These are phyloP conservation scores for Urosaurus nigricauda DNA, from an alignment of 2,797 vertebrate genomes.

Conservation along the genomic window DNA sequence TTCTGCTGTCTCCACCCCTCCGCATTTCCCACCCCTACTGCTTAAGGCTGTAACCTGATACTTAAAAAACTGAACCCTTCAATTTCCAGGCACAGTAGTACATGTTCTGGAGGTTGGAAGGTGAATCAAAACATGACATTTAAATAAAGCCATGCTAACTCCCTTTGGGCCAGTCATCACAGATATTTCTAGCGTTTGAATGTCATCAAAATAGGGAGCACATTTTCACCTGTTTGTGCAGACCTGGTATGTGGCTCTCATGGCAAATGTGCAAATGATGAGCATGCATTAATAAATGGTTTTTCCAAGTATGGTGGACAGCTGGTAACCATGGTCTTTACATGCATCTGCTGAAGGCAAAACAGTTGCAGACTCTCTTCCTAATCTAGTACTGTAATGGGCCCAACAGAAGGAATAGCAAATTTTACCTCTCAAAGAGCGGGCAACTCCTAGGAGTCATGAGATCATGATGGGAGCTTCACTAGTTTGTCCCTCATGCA, in stretches of 20 bases:
- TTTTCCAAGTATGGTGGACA: not conserved
- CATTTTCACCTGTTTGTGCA: not conserved
- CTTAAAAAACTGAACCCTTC: constrained; percentile 36
- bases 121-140: constrained; percentile 7
- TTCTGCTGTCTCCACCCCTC: not conserved
- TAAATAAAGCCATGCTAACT: not conserved
- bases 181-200: constrained; percentile 7
- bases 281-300: not conserved
- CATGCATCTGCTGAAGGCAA: not conserved
- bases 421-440: not conserved
- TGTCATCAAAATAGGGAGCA: constrained; percentile 11
- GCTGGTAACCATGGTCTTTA: not conserved
- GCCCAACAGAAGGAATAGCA: constrained; percentile 6
- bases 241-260: constrained; percentile 36
- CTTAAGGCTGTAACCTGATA: constrained; percentile 30
- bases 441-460: not conserved
- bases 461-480: not conserved
- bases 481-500: not conserved
- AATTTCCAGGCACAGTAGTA: not conserved
- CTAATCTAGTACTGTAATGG: constrained; percentile 26
- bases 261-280: constrained; percentile 27
- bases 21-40: not conserved
- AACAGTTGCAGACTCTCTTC: constrained; percentile 9
- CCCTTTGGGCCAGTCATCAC: constrained; percentile 1
- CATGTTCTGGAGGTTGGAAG: not conserved